phyloP scores from a whole-genome alignment of 2,797 vertebrate genomes.

The Huso huso region DNA sequence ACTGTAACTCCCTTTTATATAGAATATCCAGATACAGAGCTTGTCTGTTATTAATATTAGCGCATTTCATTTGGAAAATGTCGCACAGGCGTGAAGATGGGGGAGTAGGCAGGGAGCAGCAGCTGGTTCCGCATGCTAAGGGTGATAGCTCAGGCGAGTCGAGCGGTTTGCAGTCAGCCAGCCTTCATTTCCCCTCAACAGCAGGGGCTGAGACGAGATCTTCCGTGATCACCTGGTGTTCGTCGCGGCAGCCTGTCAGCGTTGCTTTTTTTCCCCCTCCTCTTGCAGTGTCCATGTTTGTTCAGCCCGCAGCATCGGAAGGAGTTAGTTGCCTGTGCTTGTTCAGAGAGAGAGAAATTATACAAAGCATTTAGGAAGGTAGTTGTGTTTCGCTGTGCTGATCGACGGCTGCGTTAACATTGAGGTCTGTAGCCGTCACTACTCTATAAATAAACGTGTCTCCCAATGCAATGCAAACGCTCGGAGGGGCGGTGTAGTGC shows the following conservation, averaged over 20 bases:
- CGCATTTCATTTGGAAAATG: neutral
- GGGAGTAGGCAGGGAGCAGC: slow-evolving; percentile 31
- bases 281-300: slow-evolving; percentile 43
- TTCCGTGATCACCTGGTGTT: slow-evolving; percentile 73
- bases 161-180: slow-evolving; percentile 63
- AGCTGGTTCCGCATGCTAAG: slow-evolving; percentile 51
- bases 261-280: slow-evolving; percentile 52
- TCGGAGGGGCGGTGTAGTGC: slow-evolving; percentile 71
- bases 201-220: slow-evolving; percentile 68
- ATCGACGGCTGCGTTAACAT: neutral
- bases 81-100: slow-evolving; percentile 7
- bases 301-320: slow-evolving; percentile 24
- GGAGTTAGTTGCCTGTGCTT: no score
- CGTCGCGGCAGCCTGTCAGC: slow-evolving; percentile 52
- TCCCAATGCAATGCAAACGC: slow-evolving; percentile 71
- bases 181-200: slow-evolving; percentile 58
- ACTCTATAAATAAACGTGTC: slow-evolving; percentile 58
- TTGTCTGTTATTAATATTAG: no score
- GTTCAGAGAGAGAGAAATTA: slow-evolving; percentile 29
- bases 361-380: slow-evolving; percentile 11
- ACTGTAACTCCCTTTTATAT: slow-evolving; percentile 1
- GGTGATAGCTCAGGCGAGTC: slow-evolving; percentile 60
- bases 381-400: neutral
- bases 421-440: slow-evolving; percentile 62
- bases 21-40: neutral